Conservation (phyloP, 2,113 vertebrate species). For the Phaethornis superciliosus region DNA sequence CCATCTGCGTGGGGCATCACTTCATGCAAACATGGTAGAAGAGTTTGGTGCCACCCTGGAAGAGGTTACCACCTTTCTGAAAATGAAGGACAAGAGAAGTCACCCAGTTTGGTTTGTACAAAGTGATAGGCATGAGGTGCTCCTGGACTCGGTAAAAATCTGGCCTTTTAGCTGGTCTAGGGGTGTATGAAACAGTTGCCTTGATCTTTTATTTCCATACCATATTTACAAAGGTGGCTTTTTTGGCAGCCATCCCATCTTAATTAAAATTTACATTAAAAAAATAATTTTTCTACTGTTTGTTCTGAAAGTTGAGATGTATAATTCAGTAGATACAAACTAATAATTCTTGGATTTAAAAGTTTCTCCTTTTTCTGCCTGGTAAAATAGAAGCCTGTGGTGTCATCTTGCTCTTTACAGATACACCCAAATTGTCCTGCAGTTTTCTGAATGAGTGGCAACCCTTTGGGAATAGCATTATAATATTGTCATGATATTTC, state of each 20-base stretch:
- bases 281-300: accelerated
- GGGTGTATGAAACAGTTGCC: not conserved
- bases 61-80: slow-evolving; percentile 25
- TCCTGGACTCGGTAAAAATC: not conserved
- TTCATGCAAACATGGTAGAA: not conserved
- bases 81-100: not conserved
- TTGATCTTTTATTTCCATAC: not conserved
- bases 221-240: not conserved
- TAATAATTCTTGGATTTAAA: not conserved
- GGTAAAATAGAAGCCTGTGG: not conserved
- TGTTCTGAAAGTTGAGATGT: not conserved
- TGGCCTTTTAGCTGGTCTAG: not conserved
- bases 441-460: slow-evolving; percentile 37
- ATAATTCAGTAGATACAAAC: not conserved
- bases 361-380: not conserved
- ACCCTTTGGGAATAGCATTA: not conserved
- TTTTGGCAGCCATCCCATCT: not conserved
- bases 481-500: not conserved
- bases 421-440: not conserved
- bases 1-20: not conserved
- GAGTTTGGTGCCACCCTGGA: not conserved
- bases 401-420: not conserved
- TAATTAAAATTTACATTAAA: not conserved
- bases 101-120: accelerated
- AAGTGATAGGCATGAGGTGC: accelerated